phyloP scores from a whole-genome alignment of 2,113 vertebrate species.

The Otis tarda region DNA sequence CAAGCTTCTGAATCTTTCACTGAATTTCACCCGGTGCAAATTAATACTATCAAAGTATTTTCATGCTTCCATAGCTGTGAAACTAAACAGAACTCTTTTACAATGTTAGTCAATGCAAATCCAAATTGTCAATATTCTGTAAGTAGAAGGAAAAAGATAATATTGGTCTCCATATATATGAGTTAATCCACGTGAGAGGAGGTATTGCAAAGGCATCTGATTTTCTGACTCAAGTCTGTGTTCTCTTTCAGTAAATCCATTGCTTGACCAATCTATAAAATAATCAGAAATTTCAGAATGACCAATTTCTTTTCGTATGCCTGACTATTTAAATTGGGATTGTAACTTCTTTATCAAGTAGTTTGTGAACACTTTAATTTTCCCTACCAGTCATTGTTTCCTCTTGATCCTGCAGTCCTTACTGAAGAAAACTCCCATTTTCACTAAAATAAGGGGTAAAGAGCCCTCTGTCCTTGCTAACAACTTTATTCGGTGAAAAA shows the following conservation, averaged over 20 bases:
- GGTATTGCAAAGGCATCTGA: background rate
- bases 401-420: background rate
- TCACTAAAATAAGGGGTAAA: background rate
- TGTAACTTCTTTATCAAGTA: background rate
- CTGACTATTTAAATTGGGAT: background rate
- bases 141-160: background rate
- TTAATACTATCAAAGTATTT: slow-evolving; percentile 19
- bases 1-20: background rate
- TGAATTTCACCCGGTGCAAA: slow-evolving; percentile 29
- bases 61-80: background rate
- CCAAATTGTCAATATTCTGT: background rate
- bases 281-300: background rate
- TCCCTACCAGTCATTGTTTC: background rate
- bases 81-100: background rate
- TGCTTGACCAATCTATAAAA: background rate
- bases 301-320: background rate
- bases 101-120: slow-evolving; percentile 20
- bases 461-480: background rate
- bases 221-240: background rate
- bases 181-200: background rate
- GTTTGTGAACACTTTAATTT: background rate
- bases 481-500: background rate
- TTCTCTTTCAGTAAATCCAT: background rate
- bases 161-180: background rate
- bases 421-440: background rate